phyloP scores from a whole-genome alignment of 2,113 vertebrate species.

The Riparia riparia region DNA sequence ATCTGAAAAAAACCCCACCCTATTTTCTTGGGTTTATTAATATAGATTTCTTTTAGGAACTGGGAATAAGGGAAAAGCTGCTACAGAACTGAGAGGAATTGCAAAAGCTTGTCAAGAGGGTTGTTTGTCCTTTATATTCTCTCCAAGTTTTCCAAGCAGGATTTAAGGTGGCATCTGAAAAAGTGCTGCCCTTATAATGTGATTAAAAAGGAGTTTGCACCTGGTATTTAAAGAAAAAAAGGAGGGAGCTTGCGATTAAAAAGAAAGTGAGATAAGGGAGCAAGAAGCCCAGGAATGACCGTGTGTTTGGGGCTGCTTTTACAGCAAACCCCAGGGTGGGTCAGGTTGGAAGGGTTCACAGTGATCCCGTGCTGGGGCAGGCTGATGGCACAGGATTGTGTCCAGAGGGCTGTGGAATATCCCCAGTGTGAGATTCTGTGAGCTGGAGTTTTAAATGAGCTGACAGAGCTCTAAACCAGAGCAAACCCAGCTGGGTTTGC shows the following conservation, averaged over 20 bases:
- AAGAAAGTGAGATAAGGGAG: neutral
- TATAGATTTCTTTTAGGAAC: neutral
- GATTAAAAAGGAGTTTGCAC: neutral
- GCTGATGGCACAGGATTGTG: neutral
- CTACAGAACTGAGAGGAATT: neutral
- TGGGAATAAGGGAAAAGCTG: neutral
- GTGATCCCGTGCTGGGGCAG: too few species aligned
- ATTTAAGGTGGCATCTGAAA: neutral
- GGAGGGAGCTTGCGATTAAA: neutral
- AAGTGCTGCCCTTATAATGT: neutral
- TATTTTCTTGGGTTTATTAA: neutral
- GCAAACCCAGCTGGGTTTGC: neutral
- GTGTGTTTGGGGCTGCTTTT: neutral
- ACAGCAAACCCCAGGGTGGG: neutral
- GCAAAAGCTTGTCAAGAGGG: neutral
- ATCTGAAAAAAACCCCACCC: neutral
- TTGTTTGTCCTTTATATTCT: neutral
- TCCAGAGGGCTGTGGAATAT: neutral
- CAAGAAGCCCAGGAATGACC: neutral
- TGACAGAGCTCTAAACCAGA: neutral
- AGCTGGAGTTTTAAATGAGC: accelerated
- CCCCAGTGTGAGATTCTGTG: neutral
- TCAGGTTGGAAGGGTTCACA: neutral
- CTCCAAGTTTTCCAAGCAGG: neutral
- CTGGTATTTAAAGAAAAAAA: neutral